A percentile compares a stretch with the other conserved stretches of the same genome.
Conservation (phyloP, 2,797 vertebrate genomes). For the Limosa lapponica region DNA sequence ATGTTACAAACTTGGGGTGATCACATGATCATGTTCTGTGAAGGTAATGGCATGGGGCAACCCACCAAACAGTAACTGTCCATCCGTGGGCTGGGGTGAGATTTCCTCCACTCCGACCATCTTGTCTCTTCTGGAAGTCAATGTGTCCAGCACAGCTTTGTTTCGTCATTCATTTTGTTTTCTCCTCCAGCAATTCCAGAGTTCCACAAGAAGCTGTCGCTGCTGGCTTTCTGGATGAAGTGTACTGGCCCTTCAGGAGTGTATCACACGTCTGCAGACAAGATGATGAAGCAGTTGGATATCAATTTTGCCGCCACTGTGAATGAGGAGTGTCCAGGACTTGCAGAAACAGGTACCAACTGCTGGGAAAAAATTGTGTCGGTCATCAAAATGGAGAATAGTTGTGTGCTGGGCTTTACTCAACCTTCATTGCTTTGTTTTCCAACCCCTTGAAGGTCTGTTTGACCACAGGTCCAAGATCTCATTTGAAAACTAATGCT, state of each 20-base stretch:
- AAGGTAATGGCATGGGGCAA: neutral
- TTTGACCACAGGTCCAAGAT: neutral
- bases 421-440: neutral
- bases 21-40: neutral
- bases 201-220: conserved; percentile 83
- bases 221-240: conserved; percentile 93
- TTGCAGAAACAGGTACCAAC: conserved; percentile 83
- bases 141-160: neutral
- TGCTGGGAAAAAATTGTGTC: neutral
- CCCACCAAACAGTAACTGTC: neutral
- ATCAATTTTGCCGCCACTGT: conserved; percentile 81
- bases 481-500: neutral
- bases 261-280: conserved; percentile 91
- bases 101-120: neutral
- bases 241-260: conserved; percentile 86
- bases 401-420: neutral
- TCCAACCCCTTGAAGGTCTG: neutral
- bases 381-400: neutral
- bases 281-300: conserved; percentile 87
- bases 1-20: neutral
- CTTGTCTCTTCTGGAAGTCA: neutral
- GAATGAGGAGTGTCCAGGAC: conserved; percentile 83
- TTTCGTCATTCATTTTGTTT: neutral
- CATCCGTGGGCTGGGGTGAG: neutral
- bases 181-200: conserved; percentile 85